Percentiles rank a stretch among this genome's conserved stretches.
Conservation (phyloP, 2,113 vertebrate genomes). For the Cervus canadensis region DNA sequence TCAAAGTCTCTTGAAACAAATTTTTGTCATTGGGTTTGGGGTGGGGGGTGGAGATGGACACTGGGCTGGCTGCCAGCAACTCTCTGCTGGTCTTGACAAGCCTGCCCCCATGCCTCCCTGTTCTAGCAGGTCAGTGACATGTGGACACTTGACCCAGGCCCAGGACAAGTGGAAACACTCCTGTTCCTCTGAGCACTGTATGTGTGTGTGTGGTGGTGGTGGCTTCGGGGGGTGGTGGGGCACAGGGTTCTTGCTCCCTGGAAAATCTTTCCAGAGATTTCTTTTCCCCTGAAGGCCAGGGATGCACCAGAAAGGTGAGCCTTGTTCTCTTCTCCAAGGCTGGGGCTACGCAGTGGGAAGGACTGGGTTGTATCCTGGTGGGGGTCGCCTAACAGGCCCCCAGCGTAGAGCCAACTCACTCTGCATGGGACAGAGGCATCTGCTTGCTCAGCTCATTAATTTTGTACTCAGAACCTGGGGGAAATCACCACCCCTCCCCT, state of each 20-base stretch:
- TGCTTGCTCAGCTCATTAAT: neutral
- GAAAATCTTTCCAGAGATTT: conserved; percentile 6
- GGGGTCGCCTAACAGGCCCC: neutral
- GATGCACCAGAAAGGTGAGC: neutral
- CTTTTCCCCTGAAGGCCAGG: neutral
- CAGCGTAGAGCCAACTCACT: neutral
- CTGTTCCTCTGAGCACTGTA: neutral
- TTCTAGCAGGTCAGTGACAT: neutral
- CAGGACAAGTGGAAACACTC: neutral
- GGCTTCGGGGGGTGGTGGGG: neutral
- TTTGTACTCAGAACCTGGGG: neutral
- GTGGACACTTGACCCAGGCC: neutral
- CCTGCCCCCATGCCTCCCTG: neutral
- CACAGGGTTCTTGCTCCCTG: neutral
- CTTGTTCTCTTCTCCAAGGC: neutral
- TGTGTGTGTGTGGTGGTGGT: neutral
- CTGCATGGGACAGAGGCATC: neutral
- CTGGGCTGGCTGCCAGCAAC: neutral
- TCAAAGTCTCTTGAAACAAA: neutral
- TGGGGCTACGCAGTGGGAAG: neutral
- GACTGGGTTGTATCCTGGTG: neutral
- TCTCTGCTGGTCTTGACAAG: neutral
- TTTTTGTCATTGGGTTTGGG: neutral
- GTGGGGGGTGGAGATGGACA: neutral
- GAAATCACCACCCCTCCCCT: neutral